phyloP scores from a whole-genome alignment of 2,797 vertebrate species.

The Coilia nasus region DNA sequence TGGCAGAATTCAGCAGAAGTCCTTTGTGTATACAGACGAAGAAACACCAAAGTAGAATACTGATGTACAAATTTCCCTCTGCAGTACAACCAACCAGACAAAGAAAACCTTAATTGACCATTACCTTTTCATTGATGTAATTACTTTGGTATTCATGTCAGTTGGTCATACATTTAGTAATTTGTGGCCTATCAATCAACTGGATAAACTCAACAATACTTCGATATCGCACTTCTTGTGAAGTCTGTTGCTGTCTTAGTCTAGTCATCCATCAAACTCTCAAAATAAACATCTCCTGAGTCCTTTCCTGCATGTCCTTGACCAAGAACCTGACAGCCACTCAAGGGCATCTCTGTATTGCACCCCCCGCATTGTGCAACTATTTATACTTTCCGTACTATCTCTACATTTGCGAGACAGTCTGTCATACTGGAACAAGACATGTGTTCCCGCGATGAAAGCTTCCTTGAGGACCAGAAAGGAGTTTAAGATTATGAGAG shows the following conservation, averaged over 20 bases:
- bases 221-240: neutral
- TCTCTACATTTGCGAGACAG: neutral
- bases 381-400: neutral
- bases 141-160: no score
- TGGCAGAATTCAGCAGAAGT: neutral
- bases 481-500: constrained; percentile 10
- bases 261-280: neutral
- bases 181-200: neutral
- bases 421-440: neutral
- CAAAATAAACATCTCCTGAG: neutral
- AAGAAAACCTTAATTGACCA: neutral
- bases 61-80: neutral
- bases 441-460: constrained; percentile 2
- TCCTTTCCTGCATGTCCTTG: neutral
- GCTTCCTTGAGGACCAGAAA: neutral
- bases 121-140: no score
- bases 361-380: neutral
- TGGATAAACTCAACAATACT: neutral
- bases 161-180: neutral
- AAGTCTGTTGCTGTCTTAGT: neutral
- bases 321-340: neutral
- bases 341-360: neutral
- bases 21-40: neutral
- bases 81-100: neutral
- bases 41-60: neutral